Base-by-base conservation (phyloP, 2,113 vertebrate genomes). In the Nesogale talazaci region DNA sequence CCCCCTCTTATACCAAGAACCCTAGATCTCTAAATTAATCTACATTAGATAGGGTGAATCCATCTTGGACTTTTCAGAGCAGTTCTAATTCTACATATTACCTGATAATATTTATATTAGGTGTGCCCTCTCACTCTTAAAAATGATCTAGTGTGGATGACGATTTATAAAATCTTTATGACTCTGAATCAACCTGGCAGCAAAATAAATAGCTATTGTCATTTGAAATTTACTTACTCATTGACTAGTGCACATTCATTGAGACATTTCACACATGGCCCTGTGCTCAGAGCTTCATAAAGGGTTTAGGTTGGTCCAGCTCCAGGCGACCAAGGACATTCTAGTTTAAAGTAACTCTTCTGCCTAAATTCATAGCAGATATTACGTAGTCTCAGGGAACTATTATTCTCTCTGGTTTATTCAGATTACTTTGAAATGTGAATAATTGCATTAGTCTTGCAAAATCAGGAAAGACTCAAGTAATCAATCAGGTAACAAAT, bases 351-450 rank as follows among this genome's bases (percentile, higher is more conserved):
- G 63, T 42, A 65, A 75, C 57, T 70, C 76, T 3, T 81, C 34
- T 83, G 3, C 27, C 40, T 79, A 83, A 89, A 14, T 63, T 27
- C 16, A 38, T 40, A 85, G 22, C 2, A 34, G 63, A 46, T 29
- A 84, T 11, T 75, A 56, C 25, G 11, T 75, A 2, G 31, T 81
- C 80, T 81, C 23, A 74, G 72, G 38, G 93, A 86, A 92, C 88
- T 59, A 72, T 3, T 76, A 77, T 38, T 57, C 14, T 78, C 42
- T 83, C 27, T 67, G 40, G 38, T 46, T 84, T 86, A 82, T 56
- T 63, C 25, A 56, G 12, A 9, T 77, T 52, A 34, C 38, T 70
- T 9, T 76, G 85, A 77, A 89, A 61, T 79, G 6, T 12, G 61
- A 75, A 36, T 46, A 84, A 36, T 46, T 61, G 3, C 40, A 59